Conservation (phyloP, 2,888 invertebrate species). For the Glomeris marginata region DNA sequence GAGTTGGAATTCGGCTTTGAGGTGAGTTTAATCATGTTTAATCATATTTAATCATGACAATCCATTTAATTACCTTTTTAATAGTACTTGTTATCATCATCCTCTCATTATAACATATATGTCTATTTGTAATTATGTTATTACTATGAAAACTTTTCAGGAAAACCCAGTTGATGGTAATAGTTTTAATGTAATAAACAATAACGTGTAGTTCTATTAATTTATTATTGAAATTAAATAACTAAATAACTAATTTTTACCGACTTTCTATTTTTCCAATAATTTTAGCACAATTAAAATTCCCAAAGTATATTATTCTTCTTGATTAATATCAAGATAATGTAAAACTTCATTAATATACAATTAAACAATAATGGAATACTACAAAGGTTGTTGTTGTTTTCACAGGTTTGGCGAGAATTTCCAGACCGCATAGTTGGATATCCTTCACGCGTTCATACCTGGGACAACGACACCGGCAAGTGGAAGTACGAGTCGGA, state of each 20-base stretch:
- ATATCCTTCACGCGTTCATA: conserved; percentile 85
- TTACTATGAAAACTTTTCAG: no score
- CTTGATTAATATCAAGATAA: neutral
- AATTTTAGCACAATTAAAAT: no score
- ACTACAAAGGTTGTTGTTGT: neutral
- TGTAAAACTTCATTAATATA: neutral
- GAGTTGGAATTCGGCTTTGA: conserved; percentile 88
- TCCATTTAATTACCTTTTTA: neutral
- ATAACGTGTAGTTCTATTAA: neutral
- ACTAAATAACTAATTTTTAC: no score
- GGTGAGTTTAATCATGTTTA: conserved; percentile 25
- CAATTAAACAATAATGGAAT: neutral
- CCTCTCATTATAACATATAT: neutral
- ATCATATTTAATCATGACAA: neutral
- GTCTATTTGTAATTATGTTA: no score
- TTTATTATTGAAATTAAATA: neutral
- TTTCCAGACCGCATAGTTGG: conserved; percentile 93
- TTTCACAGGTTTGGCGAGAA: conserved; percentile 96
- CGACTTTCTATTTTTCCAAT: no score
- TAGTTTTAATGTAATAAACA: neutral
- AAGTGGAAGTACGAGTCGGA: conserved; percentile 92
- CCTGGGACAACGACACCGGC: conserved; percentile 74
- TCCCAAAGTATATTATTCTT: no score
- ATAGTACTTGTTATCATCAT: neutral
- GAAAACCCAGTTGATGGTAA: no score